Conservation (phyloP, 2,888 invertebrate species). For the Zaprionus bogoriensis region DNA sequence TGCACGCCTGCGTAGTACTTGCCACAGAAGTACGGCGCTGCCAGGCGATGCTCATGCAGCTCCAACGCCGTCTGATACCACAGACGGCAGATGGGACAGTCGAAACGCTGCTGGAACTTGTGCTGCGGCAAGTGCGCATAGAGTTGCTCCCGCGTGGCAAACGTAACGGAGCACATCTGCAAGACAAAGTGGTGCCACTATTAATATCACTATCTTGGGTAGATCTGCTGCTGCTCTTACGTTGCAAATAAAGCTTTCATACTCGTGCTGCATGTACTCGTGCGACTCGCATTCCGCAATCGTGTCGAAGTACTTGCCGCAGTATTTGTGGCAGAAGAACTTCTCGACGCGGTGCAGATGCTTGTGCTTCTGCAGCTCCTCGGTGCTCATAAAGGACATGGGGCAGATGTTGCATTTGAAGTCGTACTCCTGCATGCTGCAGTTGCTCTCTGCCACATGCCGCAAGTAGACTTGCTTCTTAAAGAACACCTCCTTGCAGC, state of each 20-base stretch:
- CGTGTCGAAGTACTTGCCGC: slow-evolving; percentile 78
- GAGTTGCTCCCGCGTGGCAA: slow-evolving; percentile 68
- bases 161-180: slow-evolving; percentile 74
- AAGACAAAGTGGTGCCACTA: slow-evolving; percentile 5
- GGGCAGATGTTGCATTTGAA: slow-evolving; percentile 79
- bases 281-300: slow-evolving; percentile 78
- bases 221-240: slow-evolving; percentile 49
- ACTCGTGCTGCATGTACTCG: slow-evolving; percentile 79
- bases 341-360: slow-evolving; percentile 70
- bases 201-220: too few species aligned
- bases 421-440: slow-evolving; percentile 79
- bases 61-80: slow-evolving; percentile 79
- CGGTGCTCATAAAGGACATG: slow-evolving; percentile 79
- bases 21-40: slow-evolving; percentile 79
- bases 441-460: slow-evolving; percentile 78
- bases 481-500: slow-evolving; percentile 80
- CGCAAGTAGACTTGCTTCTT: slow-evolving; percentile 76
- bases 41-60: slow-evolving; percentile 76
- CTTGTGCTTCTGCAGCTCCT: slow-evolving; percentile 76
- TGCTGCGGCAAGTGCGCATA: slow-evolving; percentile 75
- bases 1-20: slow-evolving; percentile 66
- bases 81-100: slow-evolving; percentile 77
- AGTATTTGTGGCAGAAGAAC: slow-evolving; percentile 80
- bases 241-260: slow-evolving; percentile 77
- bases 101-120: slow-evolving; percentile 76